Evolutionary conservation across 2,888 invertebrate species (phyloP).

Genomic region (Dione juno): DNA sequence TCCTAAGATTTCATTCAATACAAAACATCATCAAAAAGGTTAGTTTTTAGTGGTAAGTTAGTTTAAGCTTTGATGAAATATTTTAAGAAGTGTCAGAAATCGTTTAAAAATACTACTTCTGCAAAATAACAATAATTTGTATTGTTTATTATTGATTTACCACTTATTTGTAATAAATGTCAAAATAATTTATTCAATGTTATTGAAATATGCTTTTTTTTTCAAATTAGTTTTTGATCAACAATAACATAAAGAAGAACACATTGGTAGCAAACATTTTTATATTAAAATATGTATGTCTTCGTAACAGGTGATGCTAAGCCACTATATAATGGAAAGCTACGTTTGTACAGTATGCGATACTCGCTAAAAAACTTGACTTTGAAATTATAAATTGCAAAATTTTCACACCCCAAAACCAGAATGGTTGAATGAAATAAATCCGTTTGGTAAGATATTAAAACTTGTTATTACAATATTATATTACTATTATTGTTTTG

Average conservation of each 20-base stretch:
- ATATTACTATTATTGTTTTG: not conserved
- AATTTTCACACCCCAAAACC: constrained; percentile 86
- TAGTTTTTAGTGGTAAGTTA: not conserved
- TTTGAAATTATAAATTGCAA: constrained; percentile 88
- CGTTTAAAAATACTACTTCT: no score
- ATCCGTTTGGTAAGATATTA: constrained; percentile 11
- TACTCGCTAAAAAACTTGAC: constrained; percentile 91
- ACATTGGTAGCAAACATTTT: not conserved
- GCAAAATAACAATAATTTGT: no score
- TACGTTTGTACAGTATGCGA: constrained; percentile 91
- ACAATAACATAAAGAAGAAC: no score
- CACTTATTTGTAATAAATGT: no score
- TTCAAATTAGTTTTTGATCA: no score
- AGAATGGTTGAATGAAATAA: constrained; percentile 85
- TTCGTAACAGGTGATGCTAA: constrained; percentile 83
- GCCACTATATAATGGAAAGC: constrained; percentile 86
- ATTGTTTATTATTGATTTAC: no score
- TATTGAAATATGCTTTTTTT: not conserved
- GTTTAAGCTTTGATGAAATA: not conserved
- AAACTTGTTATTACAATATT: not conserved
- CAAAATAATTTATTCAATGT: no score
- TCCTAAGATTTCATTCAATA: not conserved
- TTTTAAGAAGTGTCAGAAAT: not conserved
- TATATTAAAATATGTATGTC: not conserved
- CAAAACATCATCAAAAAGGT: constrained; percentile 10